Evolutionary conservation across 1,140 invertebrate species (phyloP).

Genomic region (Habropoda laboriosa): DNA sequence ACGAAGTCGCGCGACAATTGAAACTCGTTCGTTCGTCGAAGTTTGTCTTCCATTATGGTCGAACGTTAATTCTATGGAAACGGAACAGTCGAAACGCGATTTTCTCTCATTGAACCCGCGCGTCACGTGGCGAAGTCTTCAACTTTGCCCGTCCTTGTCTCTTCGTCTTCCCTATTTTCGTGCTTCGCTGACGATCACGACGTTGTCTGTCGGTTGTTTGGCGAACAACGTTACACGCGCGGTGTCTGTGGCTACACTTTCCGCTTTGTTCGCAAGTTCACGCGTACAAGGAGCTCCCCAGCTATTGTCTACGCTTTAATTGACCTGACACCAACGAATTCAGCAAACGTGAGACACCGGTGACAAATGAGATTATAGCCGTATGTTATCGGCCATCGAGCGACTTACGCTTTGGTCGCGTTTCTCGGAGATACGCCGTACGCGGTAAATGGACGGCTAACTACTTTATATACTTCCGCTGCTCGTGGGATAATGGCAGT

Average conservation of each 20-base stretch:
- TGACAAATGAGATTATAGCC: conserved; percentile 3
- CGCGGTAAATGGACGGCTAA: not conserved
- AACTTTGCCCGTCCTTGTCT: not conserved
- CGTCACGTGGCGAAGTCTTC: not conserved
- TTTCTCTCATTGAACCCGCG: conserved; percentile 6
- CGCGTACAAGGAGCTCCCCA: not conserved
- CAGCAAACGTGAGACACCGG: not conserved
- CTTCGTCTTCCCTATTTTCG: not conserved
- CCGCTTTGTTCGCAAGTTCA: conserved; percentile 23
- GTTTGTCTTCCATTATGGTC: not conserved
- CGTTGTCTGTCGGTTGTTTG: not conserved
- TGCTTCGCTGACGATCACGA: conserved; percentile 11
- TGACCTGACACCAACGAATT: conserved; percentile 30
- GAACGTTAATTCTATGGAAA: not conserved
- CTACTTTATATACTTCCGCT: conserved; percentile 16
- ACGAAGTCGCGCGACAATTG: not conserved
- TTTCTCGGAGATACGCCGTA: not conserved
- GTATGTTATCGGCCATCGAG: not conserved
- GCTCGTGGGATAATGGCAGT: not conserved
- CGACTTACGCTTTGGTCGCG: not conserved
- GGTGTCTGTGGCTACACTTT: not conserved
- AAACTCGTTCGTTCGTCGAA: not conserved
- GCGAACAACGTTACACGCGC: conserved; percentile 11
- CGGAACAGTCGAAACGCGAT: not conserved
- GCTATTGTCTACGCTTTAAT: conserved; percentile 40